Percentiles rank a stretch among this genome's conserved stretches.
These are phyloP conservation scores for Pteria penguin DNA, from an alignment of 2,888 invertebrate species.

Conservation along the genomic window DNA sequence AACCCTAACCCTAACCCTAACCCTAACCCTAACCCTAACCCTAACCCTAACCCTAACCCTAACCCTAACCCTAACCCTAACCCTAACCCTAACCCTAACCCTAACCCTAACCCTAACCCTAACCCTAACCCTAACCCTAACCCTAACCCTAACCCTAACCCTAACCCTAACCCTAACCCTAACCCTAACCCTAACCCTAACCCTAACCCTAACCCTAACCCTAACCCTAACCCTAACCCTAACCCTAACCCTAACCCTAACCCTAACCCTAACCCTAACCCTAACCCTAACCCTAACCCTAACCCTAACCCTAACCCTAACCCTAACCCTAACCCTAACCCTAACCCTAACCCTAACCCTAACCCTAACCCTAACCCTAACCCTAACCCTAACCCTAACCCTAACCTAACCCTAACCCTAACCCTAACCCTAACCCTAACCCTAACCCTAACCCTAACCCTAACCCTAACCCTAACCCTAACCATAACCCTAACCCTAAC, in stretches of 20 bases:
- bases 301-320: constrained; percentile 45
- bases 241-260: constrained; percentile 49
- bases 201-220: constrained; percentile 39
- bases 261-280: constrained; percentile 48
- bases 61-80: constrained; percentile 48
- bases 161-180: constrained; percentile 46
- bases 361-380: constrained; percentile 29
- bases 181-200: constrained; percentile 44
- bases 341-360: constrained; percentile 45
- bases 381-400: constrained; percentile 11
- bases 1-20: constrained; percentile 38
- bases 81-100: constrained; percentile 51
- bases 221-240: constrained; percentile 52
- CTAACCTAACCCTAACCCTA: too few species aligned
- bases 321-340: constrained; percentile 52
- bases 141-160: constrained; percentile 46
- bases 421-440: constrained; percentile 20
- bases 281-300: constrained; percentile 42
- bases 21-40: constrained; percentile 47
- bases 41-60: constrained; percentile 55
- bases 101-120: constrained; percentile 49
- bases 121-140: constrained; percentile 46
- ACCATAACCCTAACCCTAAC: too few species aligned
- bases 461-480: constrained; percentile 56
- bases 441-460: constrained; percentile 43